Conservation (phyloP, 1,140 invertebrate species). For the Habropoda laboriosa region DNA sequence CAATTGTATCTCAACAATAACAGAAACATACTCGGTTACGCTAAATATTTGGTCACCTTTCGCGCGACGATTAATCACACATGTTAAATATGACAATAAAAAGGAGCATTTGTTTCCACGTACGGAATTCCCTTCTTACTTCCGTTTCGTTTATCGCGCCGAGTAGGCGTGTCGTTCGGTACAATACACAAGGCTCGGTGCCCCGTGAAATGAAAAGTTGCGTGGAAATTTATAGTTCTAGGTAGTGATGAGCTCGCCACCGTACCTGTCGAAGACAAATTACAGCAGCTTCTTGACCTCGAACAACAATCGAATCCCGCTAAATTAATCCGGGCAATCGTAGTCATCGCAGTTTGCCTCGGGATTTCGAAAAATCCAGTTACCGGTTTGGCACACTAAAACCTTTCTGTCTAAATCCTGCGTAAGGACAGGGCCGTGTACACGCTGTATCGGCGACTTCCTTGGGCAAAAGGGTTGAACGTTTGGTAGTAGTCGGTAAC, state of each 20-base stretch:
- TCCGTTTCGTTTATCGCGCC: neutral
- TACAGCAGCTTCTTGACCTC: neutral
- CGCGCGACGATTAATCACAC: no score
- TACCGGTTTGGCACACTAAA: constrained; percentile 58
- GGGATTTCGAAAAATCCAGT: constrained; percentile 55
- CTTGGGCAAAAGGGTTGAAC: neutral
- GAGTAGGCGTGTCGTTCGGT: neutral
- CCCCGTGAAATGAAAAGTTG: neutral
- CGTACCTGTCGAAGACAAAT: neutral
- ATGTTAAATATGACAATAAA: no score
- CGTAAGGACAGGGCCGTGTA: neutral
- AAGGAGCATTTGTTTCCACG: neutral
- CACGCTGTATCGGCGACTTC: neutral
- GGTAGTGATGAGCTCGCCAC: no score
- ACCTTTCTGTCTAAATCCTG: constrained; percentile 17
- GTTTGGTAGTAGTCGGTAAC: constrained; percentile 8
- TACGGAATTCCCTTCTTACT: neutral
- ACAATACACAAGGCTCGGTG: neutral
- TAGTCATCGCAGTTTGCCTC: no score
- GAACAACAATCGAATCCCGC: constrained; percentile 9
- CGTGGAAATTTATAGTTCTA: neutral
- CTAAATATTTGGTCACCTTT: no score
- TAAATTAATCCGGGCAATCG: constrained; percentile 25
- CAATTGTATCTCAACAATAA: no score
- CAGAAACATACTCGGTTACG: no score